Conservation (phyloP, 2,888 invertebrate genomes). For the Dicroscelio sp. region DNA sequence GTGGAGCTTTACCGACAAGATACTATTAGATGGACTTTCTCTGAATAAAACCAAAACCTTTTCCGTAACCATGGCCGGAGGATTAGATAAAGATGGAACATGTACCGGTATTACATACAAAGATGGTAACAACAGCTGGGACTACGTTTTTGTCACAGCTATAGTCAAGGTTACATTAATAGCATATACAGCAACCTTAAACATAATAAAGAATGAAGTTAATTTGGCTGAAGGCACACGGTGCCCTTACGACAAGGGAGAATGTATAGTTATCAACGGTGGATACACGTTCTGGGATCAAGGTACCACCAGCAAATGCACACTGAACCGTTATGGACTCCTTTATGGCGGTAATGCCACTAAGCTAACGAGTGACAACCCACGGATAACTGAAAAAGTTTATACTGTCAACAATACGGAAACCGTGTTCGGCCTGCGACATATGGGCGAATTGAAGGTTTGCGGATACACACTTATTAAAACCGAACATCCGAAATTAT, state of each 20-base stretch:
- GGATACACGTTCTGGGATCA: slow-evolving; percentile 12
- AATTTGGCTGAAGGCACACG: slow-evolving; percentile 12
- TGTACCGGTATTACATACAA: neutral
- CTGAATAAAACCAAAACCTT: neutral
- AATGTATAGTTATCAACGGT: neutral
- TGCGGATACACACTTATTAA: slow-evolving; percentile 41
- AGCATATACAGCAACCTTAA: neutral
- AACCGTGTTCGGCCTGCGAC: slow-evolving; percentile 75
- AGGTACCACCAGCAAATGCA: slow-evolving; percentile 25
- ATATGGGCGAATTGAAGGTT: neutral
- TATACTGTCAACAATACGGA: slow-evolving; percentile 64
- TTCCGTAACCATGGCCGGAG: slow-evolving; percentile 1
- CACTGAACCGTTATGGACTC: slow-evolving; percentile 70
- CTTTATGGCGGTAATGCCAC: slow-evolving; percentile 76
- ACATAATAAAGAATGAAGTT: neutral
- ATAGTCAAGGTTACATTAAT: neutral
- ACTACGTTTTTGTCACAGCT: slow-evolving; percentile 17
- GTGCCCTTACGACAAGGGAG: slow-evolving; percentile 36
- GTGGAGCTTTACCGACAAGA: neutral
- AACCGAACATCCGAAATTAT: slow-evolving; percentile 77
- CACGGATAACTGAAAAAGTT: neutral
- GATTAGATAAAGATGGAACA: neutral
- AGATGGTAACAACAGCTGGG: slow-evolving; percentile 13
- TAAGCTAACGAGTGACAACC: neutral
- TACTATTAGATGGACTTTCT: neutral